phyloP scores from a whole-genome alignment of 2,888 invertebrate species.

The Prionchulus punctatus region DNA sequence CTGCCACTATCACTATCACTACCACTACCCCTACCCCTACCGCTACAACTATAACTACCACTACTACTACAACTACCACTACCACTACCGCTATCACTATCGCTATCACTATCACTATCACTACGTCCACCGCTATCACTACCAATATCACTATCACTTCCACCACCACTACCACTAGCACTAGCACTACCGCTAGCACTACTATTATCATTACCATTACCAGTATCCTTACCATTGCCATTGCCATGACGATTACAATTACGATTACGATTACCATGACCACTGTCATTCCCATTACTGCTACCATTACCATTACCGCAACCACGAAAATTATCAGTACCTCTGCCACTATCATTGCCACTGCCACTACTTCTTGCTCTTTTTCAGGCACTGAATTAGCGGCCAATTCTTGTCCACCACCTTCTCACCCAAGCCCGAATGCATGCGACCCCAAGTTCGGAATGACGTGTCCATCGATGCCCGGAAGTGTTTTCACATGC shows the following conservation, averaged over 20 bases:
- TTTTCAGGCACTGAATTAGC: no score
- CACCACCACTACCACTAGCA: neutral
- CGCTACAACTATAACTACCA: neutral
- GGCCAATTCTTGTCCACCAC: no score
- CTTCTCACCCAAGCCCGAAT: no score
- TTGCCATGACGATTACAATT: neutral
- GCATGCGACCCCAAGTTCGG: no score
- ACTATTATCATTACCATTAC: neutral
- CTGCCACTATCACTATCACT: neutral
- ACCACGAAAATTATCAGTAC: neutral
- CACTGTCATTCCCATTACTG: neutral
- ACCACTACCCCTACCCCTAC: neutral
- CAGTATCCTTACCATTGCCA: neutral
- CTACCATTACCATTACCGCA: no score
- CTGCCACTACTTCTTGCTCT: no score
- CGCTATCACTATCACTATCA: neutral
- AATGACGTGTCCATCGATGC: no score
- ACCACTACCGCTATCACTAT: neutral
- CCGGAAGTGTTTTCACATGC: no score
- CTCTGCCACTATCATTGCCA: neutral
- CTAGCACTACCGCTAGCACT: neutral
- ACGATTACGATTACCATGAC: neutral
- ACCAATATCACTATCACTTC: neutral
- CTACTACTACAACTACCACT: neutral
- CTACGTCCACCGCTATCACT: neutral